phyloP scores from a whole-genome alignment of 2,113 vertebrate species.

The Galbula dea region DNA sequence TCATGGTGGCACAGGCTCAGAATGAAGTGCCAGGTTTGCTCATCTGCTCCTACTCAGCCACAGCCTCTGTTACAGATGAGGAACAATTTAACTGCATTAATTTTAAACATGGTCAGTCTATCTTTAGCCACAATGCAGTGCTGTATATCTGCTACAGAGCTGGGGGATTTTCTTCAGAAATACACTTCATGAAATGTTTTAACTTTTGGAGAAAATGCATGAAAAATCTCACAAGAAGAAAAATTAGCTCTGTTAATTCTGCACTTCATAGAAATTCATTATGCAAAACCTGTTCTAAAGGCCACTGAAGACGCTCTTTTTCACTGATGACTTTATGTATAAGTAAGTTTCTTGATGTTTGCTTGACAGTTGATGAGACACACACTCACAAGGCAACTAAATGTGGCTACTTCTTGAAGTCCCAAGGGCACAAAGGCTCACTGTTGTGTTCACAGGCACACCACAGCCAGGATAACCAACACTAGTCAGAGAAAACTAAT shows the following conservation, averaged over 20 bases:
- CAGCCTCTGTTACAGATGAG: background rate
- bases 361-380: background rate
- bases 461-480: background rate
- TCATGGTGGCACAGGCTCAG: background rate
- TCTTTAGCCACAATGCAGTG: background rate
- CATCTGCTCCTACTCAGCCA: background rate
- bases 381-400: background rate
- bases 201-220: background rate
- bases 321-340: background rate
- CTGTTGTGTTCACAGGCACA: fast-evolving
- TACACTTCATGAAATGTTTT: background rate
- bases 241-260: background rate
- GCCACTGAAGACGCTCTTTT: background rate
- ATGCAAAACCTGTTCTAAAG: background rate
- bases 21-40: background rate
- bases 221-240: background rate
- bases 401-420: background rate
- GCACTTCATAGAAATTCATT: background rate
- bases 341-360: background rate
- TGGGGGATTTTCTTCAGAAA: background rate
- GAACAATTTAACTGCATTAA: background rate
- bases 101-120: background rate
- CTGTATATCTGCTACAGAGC: background rate
- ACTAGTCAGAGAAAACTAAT: background rate
- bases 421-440: background rate